Conservation (phyloP, 1,140 invertebrate genomes). For the Drosophila lowei region DNA sequence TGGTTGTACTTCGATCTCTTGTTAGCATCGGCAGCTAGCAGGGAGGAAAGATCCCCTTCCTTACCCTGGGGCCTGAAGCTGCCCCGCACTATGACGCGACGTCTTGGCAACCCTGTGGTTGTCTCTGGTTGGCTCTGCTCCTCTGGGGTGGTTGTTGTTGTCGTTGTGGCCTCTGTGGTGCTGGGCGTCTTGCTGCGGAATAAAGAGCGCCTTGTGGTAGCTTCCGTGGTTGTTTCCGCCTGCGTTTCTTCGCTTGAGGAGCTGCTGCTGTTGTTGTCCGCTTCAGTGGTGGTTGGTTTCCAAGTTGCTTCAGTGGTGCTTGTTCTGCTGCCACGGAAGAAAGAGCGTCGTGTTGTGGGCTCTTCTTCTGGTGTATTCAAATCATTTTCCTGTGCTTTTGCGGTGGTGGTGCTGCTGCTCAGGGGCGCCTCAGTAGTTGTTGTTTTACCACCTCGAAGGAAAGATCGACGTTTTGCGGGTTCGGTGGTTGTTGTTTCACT, state of each 20-base stretch:
- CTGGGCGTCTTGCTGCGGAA: conserved; percentile 12
- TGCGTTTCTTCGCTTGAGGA: not conserved
- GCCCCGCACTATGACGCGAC: conserved; percentile 52
- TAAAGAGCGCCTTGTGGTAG: conserved; percentile 13
- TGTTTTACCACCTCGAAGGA: not conserved
- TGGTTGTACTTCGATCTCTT: conserved; percentile 30
- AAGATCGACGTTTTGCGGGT: not conserved
- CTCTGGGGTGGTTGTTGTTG: conserved; percentile 8
- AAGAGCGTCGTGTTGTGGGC: conserved; percentile 7
- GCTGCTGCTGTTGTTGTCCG: not conserved
- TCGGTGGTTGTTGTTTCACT: not conserved
- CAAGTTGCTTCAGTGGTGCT: conserved; percentile 8
- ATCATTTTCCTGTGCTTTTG: no score
- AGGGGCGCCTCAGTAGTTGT: conserved; percentile 1
- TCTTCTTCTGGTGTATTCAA: no score
- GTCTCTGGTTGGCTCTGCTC: conserved; percentile 1
- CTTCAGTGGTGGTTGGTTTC: no score
- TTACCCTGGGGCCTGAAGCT: conserved; percentile 55
- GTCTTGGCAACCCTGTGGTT: conserved; percentile 28
- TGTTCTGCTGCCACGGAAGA: conserved; percentile 8
- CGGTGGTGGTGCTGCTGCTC: not conserved
- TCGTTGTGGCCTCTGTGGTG: conserved; percentile 14
- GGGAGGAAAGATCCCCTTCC: conserved; percentile 65
- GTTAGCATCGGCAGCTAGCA: conserved; percentile 60
- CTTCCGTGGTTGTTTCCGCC: conserved; percentile 7